Evolutionary conservation across 2,797 vertebrate species (phyloP).

Genomic region (Pseudopleuronectes americanus): DNA sequence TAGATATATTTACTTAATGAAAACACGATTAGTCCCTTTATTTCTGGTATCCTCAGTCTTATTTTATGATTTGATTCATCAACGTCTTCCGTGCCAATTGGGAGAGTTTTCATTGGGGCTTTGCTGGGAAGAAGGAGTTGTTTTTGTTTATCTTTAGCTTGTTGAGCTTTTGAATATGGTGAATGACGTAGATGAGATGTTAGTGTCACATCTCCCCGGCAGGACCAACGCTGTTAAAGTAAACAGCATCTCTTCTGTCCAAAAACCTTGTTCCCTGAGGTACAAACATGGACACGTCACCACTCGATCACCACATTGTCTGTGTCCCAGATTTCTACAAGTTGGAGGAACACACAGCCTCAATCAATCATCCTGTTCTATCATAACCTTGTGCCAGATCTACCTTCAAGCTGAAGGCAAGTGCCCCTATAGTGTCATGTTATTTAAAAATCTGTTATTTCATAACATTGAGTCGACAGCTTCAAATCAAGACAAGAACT

Average conservation of each 20-base stretch:
- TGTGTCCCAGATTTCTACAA: no score
- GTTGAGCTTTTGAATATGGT: constrained; percentile 8
- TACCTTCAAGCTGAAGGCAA: no score
- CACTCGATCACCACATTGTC: not conserved
- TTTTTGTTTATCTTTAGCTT: constrained; percentile 37
- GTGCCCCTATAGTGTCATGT: no score
- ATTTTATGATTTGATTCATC: constrained; percentile 6
- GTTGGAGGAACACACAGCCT: no score
- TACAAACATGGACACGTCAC: constrained; percentile 4
- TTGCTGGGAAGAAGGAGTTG: constrained; percentile 20
- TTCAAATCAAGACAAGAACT: constrained; percentile 6
- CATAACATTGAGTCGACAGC: not conserved
- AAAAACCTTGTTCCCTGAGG: not conserved
- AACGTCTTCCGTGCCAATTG: not conserved
- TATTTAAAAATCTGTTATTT: no score
- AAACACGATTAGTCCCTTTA: constrained; percentile 32
- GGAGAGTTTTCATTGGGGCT: constrained; percentile 20
- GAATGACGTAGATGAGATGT: no score
- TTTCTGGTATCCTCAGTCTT: constrained; percentile 26
- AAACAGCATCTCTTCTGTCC: no score
- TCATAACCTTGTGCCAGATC: no score
- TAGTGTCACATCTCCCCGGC: no score
- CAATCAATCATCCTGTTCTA: no score
- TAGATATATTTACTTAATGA: constrained; percentile 42
- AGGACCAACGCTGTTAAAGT: no score